phyloP scores from a whole-genome alignment of 2,888 invertebrate species.

The Drosophila prolongata region DNA sequence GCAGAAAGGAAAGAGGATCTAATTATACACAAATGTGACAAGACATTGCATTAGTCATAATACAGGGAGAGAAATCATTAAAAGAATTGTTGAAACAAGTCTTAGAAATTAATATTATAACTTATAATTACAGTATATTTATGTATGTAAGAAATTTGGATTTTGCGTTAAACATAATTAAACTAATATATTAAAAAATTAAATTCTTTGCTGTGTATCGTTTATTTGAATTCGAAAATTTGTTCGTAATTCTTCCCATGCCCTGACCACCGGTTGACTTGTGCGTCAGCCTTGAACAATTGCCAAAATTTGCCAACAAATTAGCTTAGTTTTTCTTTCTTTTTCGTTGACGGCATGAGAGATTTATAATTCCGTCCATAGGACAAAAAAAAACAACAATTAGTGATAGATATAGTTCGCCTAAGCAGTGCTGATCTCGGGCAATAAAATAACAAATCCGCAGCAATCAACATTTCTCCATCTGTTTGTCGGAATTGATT shows the following conservation, averaged over 20 bases:
- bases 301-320: conserved; percentile 57
- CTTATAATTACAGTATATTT: too few species aligned
- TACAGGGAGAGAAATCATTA: neutral
- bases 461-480: conserved; percentile 36
- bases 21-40: conserved; percentile 37
- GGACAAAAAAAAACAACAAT: conserved; percentile 11
- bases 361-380: conserved; percentile 41
- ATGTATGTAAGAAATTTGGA: too few species aligned
- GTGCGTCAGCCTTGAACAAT: conserved; percentile 69
- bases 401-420: conserved; percentile 8
- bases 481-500: conserved; percentile 14
- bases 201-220: conserved; percentile 10
- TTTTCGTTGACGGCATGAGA: conserved; percentile 24
- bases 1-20: conserved; percentile 25
- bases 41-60: conserved; percentile 27
- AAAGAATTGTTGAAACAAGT: too few species aligned
- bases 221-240: conserved; percentile 38
- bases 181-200: neutral
- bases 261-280: conserved; percentile 27
- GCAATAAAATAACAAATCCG: conserved; percentile 52
- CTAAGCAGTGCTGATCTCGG: conserved; percentile 24
- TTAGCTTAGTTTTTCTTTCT: conserved; percentile 31
- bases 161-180: too few species aligned
- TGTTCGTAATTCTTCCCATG: conserved; percentile 32
- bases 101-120: too few species aligned